Percentiles rank a stretch among this genome's conserved stretches.
Evolutionary conservation across 2,797 vertebrate species (phyloP).

Genomic region (Poecilia gillii): DNA sequence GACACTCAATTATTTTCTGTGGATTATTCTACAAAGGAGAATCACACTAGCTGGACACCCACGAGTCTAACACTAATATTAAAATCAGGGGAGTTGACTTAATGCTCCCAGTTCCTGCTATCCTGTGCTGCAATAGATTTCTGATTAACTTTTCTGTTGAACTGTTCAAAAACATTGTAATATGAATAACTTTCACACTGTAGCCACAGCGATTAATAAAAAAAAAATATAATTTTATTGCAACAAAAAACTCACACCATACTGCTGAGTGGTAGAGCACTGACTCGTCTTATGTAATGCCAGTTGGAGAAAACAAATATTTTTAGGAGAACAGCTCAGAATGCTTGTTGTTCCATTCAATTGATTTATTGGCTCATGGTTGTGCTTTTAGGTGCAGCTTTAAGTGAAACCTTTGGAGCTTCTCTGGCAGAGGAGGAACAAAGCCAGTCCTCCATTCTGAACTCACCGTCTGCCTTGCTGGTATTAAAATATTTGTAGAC

Average conservation of each 20-base stretch:
- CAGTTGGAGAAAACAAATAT: not conserved
- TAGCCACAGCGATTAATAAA: not conserved
- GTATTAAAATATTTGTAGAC: not conserved
- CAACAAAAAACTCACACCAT: not conserved
- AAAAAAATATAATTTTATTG: not conserved
- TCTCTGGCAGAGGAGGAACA: not conserved
- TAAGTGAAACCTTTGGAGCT: not conserved
- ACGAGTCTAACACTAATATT: not conserved
- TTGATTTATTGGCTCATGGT: constrained; percentile 7
- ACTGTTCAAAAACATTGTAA: not conserved
- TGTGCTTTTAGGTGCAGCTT: not conserved
- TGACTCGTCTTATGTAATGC: not conserved
- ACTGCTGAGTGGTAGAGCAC: not conserved
- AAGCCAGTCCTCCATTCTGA: not conserved
- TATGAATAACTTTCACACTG: not conserved
- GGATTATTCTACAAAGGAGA: no score
- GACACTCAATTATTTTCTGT: no score
- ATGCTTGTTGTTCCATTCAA: not conserved
- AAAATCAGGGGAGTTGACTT: not conserved
- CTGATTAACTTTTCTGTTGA: not conserved
- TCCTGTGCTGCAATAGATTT: not conserved
- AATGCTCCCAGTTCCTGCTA: not conserved
- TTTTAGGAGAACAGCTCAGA: not conserved
- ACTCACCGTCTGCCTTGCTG: not conserved
- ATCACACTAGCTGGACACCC: no score